A percentile compares a stretch with the other conserved stretches of the same genome.
These are phyloP conservation scores for Neodiprion fabricii DNA, from an alignment of 1,140 invertebrate species.

Conservation along the genomic window DNA sequence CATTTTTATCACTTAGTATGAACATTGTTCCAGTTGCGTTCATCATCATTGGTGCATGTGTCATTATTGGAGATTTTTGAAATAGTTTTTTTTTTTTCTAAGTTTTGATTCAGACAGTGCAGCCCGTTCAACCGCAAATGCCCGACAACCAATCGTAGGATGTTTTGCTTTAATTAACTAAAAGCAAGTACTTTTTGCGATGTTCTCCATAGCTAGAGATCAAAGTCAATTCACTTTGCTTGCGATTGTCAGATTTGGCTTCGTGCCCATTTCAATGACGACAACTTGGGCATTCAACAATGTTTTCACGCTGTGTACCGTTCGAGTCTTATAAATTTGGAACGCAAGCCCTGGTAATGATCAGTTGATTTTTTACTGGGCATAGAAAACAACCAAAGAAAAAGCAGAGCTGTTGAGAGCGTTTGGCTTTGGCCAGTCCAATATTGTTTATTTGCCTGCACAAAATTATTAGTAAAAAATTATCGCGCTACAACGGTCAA, in stretches of 20 bases:
- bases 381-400: neutral
- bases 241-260: slow-evolving; percentile 13
- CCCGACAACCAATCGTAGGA: no score
- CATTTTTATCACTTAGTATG: no score
- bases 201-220: neutral
- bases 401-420: neutral
- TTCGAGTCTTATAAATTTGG: slow-evolving; percentile 35
- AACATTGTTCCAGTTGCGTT: no score
- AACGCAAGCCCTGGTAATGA: slow-evolving; percentile 14
- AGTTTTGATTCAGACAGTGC: no score
- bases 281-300: slow-evolving; percentile 28
- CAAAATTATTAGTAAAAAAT: neutral
- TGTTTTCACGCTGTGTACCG: slow-evolving; percentile 19
- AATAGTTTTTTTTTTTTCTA: no score
- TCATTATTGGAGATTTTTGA: no score
- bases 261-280: slow-evolving; percentile 29
- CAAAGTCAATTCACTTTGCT: neutral
- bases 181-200: neutral
- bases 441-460: neutral
- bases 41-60: no score
- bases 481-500: neutral
- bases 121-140: no score
- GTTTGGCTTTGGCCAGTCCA: neutral
- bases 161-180: neutral
- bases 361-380: neutral